Base-by-base conservation (phyloP, 2,113 vertebrate species). In the Puntigrus tetrazona region DNA sequence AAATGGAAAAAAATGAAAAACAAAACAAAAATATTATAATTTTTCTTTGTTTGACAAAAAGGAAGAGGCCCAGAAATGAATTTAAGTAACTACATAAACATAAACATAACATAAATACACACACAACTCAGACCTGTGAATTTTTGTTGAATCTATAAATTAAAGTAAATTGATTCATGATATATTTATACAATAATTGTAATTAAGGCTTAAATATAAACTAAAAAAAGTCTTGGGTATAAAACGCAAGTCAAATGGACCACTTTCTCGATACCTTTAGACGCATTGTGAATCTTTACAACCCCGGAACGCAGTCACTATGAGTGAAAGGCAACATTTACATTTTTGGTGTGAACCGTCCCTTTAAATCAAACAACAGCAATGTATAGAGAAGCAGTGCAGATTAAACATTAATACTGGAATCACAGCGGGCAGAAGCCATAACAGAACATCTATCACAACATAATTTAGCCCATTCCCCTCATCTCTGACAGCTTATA, bases 391-490 rank as follows among this genome's bases (percentile, higher is more conserved):
- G 18, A 10, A 76, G 74, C 47, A 13, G 29, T 55, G 50, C 8
- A 13, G 20, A 55, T 55, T 36, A n/a, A 16, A 57, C 31, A 59
- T 78, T 57, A 25, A 59, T 38, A 57, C 25, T 38, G 5, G 20
- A 38, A 57, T 34, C 7, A 52, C 29, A 34, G 29, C 4, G 9
- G 45, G 2, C 47, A 20, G 13, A 55, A 76, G 9, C 5, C 13
- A 36, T 76, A 76, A 55, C 47, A 22, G 47, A 76, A 52, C 74
- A 76, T 75, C 72, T 50, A 76, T 34, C 31, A 59, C 3, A 78
- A 14, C 5, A 59, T n/a, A 78, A 41, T 59, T 59, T 59, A 78
- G 22, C 75, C 52, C 11, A 78, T 25, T 78, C n/a, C 25, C 31
- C 50, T 38, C 75, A 55, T 34, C 22, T 38, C 22, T 25, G 75